These are phyloP conservation scores for Onthophagus sagittarius DNA, from an alignment of 2,888 invertebrate species.

Conservation along the genomic window DNA sequence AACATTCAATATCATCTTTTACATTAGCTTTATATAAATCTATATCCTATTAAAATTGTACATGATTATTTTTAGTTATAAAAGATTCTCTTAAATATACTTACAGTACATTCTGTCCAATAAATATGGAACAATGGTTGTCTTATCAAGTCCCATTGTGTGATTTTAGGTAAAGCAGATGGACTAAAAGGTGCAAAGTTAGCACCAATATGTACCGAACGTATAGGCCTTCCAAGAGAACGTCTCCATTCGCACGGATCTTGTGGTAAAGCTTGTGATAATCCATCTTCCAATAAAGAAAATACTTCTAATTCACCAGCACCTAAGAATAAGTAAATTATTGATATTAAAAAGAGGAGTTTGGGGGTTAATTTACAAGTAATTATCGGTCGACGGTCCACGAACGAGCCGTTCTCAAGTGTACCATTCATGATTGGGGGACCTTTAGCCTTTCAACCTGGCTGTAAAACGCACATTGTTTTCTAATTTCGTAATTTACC, in stretches of 20 bases:
- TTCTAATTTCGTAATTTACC: not conserved
- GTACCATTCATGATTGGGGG: conserved; percentile 57
- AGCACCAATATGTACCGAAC: conserved; percentile 79
- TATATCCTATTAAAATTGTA: conserved; percentile 65
- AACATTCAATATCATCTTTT: conserved; percentile 85
- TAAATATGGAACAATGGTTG: conserved; percentile 91
- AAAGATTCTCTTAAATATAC: conserved; percentile 31
- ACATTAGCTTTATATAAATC: conserved; percentile 84
- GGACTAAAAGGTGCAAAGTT: conserved; percentile 77
- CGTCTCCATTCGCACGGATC: conserved; percentile 91
- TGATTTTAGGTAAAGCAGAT: conserved; percentile 67
- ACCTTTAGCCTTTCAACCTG: conserved; percentile 35
- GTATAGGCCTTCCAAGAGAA: conserved; percentile 81
- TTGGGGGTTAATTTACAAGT: conserved; percentile 61
- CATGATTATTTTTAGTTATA: not conserved
- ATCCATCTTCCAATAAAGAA: conserved; percentile 72
- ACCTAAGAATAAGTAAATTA: conserved; percentile 45
- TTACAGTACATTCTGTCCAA: conserved; percentile 92
- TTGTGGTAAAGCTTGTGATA: conserved; percentile 76
- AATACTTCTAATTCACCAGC: conserved; percentile 84
- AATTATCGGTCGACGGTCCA: conserved; percentile 58
- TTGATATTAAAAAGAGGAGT: not conserved
- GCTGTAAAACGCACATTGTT: conserved; percentile 39
- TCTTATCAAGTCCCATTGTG: conserved; percentile 74
- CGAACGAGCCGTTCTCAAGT: conserved; percentile 19